A percentile compares a stretch with the other conserved stretches of the same genome.
These are phyloP conservation scores for Furnarius figulus DNA, from an alignment of 2,113 vertebrate genomes.

Conservation along the genomic window DNA sequence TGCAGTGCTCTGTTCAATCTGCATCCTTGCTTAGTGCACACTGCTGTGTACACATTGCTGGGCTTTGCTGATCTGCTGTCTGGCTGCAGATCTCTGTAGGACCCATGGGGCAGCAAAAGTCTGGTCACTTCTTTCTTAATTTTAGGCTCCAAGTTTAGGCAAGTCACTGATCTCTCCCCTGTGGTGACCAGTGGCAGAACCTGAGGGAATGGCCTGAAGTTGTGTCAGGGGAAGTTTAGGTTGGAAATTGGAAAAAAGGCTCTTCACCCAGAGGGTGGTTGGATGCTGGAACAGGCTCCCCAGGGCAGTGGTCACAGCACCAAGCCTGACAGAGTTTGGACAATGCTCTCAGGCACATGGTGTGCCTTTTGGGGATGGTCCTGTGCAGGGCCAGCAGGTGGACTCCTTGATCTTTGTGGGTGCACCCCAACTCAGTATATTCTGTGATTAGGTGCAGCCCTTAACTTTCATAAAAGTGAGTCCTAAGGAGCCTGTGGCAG, in stretches of 20 bases:
- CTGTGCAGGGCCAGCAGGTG: not conserved
- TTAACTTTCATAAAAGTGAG: not conserved
- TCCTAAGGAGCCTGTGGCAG: not conserved
- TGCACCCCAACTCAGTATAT: not conserved
- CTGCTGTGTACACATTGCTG: not conserved
- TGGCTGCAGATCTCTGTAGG: not conserved
- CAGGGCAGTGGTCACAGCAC: not conserved
- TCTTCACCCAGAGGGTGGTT: not conserved
- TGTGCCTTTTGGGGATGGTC: not conserved
- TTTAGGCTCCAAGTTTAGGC: not conserved
- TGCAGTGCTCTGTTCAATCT: not conserved
- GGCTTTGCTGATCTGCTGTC: not conserved
- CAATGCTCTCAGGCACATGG: not conserved
- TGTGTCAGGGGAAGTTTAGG: not conserved
- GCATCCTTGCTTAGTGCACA: not conserved
- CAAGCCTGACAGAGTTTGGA: not conserved
- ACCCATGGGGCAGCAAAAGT: not conserved
- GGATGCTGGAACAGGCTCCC: not conserved
- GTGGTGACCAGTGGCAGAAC: not conserved
- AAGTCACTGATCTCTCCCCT: not conserved
- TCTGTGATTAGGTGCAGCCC: not conserved
- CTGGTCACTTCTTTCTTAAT: not conserved
- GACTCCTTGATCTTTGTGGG: not conserved
- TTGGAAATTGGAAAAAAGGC: not conserved
- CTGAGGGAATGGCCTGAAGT: not conserved